These are phyloP conservation scores for Anhinga anhinga DNA, from an alignment of 2,113 vertebrate genomes.

Conservation along the genomic window DNA sequence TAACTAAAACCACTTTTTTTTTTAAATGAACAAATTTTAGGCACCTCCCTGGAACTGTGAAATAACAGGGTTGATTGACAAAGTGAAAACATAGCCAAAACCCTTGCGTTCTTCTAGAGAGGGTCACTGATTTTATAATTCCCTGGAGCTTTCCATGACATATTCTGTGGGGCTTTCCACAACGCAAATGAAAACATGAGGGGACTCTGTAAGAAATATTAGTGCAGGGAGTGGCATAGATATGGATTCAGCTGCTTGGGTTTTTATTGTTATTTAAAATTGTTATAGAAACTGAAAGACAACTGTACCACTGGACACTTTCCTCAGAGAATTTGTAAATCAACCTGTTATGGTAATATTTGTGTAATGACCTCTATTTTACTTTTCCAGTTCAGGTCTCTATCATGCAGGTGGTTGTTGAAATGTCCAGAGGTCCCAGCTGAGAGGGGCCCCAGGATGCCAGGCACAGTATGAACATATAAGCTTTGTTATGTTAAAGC, in stretches of 20 bases:
- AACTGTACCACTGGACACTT: not conserved
- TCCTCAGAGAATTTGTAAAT: not conserved
- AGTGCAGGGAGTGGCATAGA: not conserved
- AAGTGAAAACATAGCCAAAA: not conserved
- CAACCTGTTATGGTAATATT: not conserved
- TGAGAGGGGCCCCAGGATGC: not conserved
- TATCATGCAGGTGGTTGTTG: not conserved
- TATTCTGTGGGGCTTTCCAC: not conserved
- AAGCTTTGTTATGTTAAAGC: conserved; percentile 14
- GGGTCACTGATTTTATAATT: not conserved
- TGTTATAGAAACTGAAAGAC: not conserved
- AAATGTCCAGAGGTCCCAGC: not conserved
- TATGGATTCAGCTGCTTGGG: not conserved
- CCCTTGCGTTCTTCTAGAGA: not conserved
- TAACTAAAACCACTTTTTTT: not conserved
- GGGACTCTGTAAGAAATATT: not conserved
- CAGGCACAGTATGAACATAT: not conserved
- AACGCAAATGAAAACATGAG: not conserved
- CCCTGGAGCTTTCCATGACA: not conserved
- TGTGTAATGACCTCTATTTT: not conserved
- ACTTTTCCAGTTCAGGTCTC: not conserved
- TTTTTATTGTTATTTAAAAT: not conserved
- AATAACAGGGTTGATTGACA: not conserved
- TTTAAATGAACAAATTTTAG: not conserved
- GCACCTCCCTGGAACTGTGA: not conserved